Percentiles rank a stretch among this genome's conserved stretches.
These are phyloP conservation scores for Hydropsyche tenuis DNA, from an alignment of 1,140 invertebrate genomes.

Conservation along the genomic window DNA sequence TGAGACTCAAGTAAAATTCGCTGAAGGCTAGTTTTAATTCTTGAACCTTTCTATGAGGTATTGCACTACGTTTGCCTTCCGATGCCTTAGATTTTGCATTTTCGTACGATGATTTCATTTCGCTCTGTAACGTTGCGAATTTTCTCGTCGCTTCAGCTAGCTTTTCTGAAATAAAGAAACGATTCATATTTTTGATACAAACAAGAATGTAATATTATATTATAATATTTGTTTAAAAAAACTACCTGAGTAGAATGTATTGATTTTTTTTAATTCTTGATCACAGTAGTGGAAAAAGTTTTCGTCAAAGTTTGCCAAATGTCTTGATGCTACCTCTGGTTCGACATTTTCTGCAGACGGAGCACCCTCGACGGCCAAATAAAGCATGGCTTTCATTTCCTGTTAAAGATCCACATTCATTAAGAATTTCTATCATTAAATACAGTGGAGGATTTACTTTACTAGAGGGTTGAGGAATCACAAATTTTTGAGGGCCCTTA, in stretches of 20 bases:
- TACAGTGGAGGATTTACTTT: too few species aligned
- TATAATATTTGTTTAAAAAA: not conserved
- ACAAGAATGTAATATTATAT: not conserved
- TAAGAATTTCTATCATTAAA: too few species aligned
- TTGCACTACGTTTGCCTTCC: constrained; percentile 61
- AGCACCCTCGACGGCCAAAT: constrained; percentile 86
- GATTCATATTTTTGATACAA: constrained; percentile 21
- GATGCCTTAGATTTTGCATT: constrained; percentile 69
- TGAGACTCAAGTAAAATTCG: constrained; percentile 98
- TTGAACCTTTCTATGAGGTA: constrained; percentile 82
- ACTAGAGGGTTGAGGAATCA: too few species aligned
- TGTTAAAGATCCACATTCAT: too few species aligned
- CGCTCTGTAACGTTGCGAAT: constrained; percentile 88
- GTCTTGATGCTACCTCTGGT: constrained; percentile 84
- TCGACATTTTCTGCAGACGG: constrained; percentile 87
- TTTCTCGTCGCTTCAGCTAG: constrained; percentile 95
- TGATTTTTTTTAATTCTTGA: constrained; percentile 95
- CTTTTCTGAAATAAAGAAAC: constrained; percentile 78
- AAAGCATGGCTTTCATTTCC: constrained; percentile 94
- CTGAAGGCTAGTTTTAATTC: constrained; percentile 98
- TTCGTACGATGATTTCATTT: constrained; percentile 80
- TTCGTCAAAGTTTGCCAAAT: constrained; percentile 96
- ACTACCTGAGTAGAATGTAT: constrained; percentile 93
- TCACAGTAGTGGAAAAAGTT: constrained; percentile 95
- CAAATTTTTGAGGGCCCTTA: too few species aligned